phyloP scores from a whole-genome alignment of 2,888 invertebrate genomes.

The Zaprionus obscuricornis region DNA sequence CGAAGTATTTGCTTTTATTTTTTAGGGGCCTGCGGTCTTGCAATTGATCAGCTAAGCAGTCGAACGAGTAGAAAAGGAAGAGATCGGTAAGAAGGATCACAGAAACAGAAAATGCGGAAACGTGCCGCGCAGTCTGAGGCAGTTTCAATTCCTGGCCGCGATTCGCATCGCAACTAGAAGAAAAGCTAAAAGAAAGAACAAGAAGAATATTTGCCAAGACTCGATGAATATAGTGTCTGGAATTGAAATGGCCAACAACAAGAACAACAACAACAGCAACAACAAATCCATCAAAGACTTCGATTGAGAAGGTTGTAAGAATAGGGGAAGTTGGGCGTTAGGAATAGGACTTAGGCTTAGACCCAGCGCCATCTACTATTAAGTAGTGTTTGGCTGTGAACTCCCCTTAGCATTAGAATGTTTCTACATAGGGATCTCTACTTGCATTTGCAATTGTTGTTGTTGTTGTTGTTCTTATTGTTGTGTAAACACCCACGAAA shows the following conservation, averaged over 20 bases:
- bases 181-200: constrained; percentile 1
- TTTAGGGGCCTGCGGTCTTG: constrained; percentile 53
- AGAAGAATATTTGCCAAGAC: neutral
- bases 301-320: too few species aligned
- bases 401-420: constrained; percentile 55
- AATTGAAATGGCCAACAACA: constrained; percentile 46
- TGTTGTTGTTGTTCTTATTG: constrained; percentile 31
- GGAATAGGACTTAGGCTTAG: too few species aligned
- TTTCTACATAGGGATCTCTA: constrained; percentile 17
- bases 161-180: constrained; percentile 54
- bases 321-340: too few species aligned
- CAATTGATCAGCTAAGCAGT: constrained; percentile 54
- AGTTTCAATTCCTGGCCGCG: constrained; percentile 52
- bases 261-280: too few species aligned
- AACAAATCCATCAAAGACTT: constrained; percentile 80
- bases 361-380: constrained; percentile 68
- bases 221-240: constrained; percentile 43
- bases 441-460: constrained; percentile 4
- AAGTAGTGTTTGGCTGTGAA: constrained; percentile 13
- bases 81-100: neutral
- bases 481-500: constrained; percentile 75
- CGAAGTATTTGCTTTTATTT: constrained; percentile 59
- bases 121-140: constrained; percentile 55
- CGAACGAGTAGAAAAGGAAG: neutral
- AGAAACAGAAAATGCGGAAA: constrained; percentile 70